phyloP scores from a whole-genome alignment of 2,888 invertebrate species.

The Sphecodes monilicornis region DNA sequence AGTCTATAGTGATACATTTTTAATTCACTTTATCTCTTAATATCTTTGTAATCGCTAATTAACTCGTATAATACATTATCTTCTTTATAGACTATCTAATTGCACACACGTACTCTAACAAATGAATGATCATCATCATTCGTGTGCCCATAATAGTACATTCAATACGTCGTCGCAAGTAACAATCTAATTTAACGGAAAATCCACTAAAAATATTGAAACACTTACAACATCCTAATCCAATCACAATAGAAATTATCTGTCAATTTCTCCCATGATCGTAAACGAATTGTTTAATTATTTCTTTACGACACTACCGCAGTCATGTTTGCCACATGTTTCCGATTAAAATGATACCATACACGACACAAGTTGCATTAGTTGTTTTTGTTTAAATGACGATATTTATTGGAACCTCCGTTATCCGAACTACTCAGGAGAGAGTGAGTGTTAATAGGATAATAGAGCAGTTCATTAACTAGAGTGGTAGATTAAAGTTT shows the following conservation, averaged over 20 bases:
- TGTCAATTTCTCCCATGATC: neutral
- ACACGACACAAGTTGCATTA: too few species aligned
- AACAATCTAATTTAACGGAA: neutral
- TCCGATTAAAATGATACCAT: neutral
- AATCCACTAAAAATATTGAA: neutral
- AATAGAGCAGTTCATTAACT: too few species aligned
- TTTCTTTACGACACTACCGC: neutral
- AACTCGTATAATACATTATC: neutral
- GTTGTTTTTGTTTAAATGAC: too few species aligned
- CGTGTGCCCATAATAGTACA: neutral
- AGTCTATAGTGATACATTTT: neutral
- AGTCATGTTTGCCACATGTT: neutral
- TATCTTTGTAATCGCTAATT: neutral
- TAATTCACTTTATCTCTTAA: neutral
- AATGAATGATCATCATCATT: neutral
- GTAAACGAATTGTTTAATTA: neutral
- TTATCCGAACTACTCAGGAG: too few species aligned
- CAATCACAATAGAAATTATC: too few species aligned
- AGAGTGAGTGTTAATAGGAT: too few species aligned
- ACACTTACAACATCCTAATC: neutral
- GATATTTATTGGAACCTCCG: too few species aligned
- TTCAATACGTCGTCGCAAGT: neutral
- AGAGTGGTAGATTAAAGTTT: too few species aligned
- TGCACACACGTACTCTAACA: neutral
- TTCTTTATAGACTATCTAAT: neutral